Conservation (phyloP, 2,113 vertebrate genomes). For the Cebus imitator region DNA sequence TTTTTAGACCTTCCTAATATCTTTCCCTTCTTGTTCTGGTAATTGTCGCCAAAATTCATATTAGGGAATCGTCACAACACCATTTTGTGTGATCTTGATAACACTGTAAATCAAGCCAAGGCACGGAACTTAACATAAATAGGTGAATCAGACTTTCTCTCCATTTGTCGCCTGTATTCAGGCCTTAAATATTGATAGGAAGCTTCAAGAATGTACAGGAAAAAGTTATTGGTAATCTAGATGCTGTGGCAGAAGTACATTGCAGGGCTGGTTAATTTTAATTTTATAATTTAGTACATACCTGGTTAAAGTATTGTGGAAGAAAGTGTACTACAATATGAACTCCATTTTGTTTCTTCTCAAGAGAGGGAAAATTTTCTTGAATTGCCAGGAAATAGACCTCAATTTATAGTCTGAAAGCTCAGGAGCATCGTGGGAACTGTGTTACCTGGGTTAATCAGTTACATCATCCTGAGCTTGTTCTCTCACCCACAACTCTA, state of each 20-base stretch:
- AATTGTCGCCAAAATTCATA: neutral
- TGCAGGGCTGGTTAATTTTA: neutral
- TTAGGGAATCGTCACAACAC: neutral
- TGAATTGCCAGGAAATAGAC: neutral
- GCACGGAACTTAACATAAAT: neutral
- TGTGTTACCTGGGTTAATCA: no score
- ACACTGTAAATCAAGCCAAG: neutral
- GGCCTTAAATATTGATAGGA: neutral
- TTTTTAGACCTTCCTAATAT: neutral
- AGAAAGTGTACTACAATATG: neutral
- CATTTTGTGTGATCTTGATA: neutral
- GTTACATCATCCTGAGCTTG: neutral
- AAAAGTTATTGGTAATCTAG: neutral
- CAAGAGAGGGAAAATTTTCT: neutral
- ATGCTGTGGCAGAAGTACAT: neutral
- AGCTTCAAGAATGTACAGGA: neutral
- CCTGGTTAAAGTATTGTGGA: neutral
- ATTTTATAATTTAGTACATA: neutral
- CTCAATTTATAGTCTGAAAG: neutral
- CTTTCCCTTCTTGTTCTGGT: neutral
- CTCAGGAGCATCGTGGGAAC: neutral
- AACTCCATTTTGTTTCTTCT: neutral
- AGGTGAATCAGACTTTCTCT: neutral
- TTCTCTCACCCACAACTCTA: neutral
- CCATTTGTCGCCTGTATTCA: neutral